Evolutionary conservation across 2,113 vertebrate species (phyloP), one percentile per base, ranked within the genome.

Genomic region (Solea senegalensis): DNA sequence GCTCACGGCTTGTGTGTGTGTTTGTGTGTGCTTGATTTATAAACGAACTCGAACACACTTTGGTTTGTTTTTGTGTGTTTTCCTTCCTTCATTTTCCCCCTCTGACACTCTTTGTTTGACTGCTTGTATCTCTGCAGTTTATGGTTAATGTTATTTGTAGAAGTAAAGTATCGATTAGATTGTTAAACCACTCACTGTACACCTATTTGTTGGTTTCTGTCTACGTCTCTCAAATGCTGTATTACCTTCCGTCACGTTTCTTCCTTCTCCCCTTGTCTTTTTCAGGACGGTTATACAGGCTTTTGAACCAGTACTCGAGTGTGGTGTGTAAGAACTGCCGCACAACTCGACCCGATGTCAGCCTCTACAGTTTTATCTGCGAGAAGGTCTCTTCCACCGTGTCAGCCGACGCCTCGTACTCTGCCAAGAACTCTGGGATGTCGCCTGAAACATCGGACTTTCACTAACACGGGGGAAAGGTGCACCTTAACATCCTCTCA

Each of bases 311-410:
- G 71, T 99, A 98, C 62, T 96, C 93, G 86, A 93, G 75, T 41
- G 78, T 93, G 44, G 93, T 96, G 87, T 98, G 96, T 90, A 96
- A 93, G 87, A 95, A 92, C 82, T 96, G 96, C 83, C 91, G 89
- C 50, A 89, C 90, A n/a, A 76, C 90, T 13, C 94, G 94, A 75
- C 96, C 96, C 26, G 93, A 96, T 53, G 40, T 94, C 86, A 96
- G 89, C 70, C 94, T 99, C 63, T 99, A 99, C 76, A 76, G 91
- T 26, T 99, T 96, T 91, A 94, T 99, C 83, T 92, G 94, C 61
- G 91, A 91, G 52, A 85, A 74, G 4, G 21, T 95, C 45, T 94
- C 92, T 62, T 93, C 91, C 62, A 85, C 86, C 57, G 43, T 49
- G 64, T 69, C 39, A 3, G 53, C 64, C 4, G 88, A 86, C 26